Base-by-base conservation (phyloP, 2,797 vertebrate species). In the Hephaestus fuliginosus region DNA sequence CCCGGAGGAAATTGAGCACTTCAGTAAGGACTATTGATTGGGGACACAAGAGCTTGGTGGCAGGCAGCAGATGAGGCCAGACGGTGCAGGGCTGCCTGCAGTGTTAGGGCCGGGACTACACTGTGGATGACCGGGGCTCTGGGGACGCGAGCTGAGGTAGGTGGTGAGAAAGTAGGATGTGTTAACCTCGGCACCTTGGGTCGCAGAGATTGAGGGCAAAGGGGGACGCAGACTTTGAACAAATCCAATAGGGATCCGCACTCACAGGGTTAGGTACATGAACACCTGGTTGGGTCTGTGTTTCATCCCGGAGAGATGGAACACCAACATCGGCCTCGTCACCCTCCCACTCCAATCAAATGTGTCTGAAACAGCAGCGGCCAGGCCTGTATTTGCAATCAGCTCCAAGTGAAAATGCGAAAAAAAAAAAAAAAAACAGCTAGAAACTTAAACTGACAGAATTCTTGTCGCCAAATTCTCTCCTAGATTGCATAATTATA, bases 11-110 rank as follows among this genome's bases (percentile, higher is more conserved):
- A 95, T 93, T 92, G 93, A 95, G 95, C 93, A 94, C 92, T 94
- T 95, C 91, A 90, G 86, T 88, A 85, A 94, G 89, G 92, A 93
- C 92, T 96, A 95, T 95, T 94, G 96, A 96, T 95, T 94, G 93
- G 92, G 84, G 88, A 88, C 86, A 91, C 85, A 87, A 91, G 93
- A 88, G 93, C 85, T 86, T 76, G 88, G 92, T 86, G 89, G 93
- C 92, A 91, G 85, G 89, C 88, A 91, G 91, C 92, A 95, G 94
- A 94, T 93, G 95, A 93, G 93, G 82, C 92, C 89, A 87, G 83
- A 85, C 74, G 65, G 84, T 57, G 80, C 68, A n/a, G 63, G 76
- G 79, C 81, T 77, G 91, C 84, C 89, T 85, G 89, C 85, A 82
- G 85, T 80, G 86, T 85, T 67, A 75, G 81, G 85, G 85, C 70